Base-by-base conservation (phyloP, 1,140 invertebrate genomes). In the Drepana arcuata region DNA sequence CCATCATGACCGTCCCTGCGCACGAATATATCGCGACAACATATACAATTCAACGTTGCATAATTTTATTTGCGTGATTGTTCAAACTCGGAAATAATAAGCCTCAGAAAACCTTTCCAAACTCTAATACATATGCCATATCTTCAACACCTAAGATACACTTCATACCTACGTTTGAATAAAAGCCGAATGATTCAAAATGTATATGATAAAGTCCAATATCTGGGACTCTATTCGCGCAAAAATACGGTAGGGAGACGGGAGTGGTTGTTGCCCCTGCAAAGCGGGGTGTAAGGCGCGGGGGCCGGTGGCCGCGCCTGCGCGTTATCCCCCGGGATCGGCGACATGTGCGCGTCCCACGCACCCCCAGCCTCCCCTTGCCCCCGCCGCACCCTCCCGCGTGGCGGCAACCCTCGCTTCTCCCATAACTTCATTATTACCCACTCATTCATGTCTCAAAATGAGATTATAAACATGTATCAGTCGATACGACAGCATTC, bases 371-470 rank as follows among this genome's bases (percentile, higher is more conserved):
- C 39, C 26, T 29, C 43, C 34, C 13, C 43, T 28, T 26, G 26
- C 50, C 40, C 16, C 39, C 44, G 56, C 60, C 41, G 35, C 10
- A 14, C 7, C 10, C 16, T 27, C 9, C 29, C 31, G 32, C 35
- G 14, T 9, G 18, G 28, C 12, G 33, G 31, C 28, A 29, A 41
- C 48, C 45, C 47, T 37, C 49, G 43, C 52, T 35, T 46, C 33
- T 38, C 41, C 51, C 32, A 58, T 60, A 56, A 46, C 59, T 46
- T 61, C 62, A 77, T 72, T 71, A 77, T 69, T 75, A 70, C 61
- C 49, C 64, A 55, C 59, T 58, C 72, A 81, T 81, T 81, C 69
- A 74, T n/a, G n/a, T n/a, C n/a, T n/a, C n/a, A n/a, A n/a, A n/a
- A n/a, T n/a, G n/a, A n/a, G n/a, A n/a, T n/a, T n/a, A n/a, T n/a